These are phyloP conservation scores for Girardia tigrina DNA, from an alignment of 2,888 invertebrate species.

Conservation along the genomic window DNA sequence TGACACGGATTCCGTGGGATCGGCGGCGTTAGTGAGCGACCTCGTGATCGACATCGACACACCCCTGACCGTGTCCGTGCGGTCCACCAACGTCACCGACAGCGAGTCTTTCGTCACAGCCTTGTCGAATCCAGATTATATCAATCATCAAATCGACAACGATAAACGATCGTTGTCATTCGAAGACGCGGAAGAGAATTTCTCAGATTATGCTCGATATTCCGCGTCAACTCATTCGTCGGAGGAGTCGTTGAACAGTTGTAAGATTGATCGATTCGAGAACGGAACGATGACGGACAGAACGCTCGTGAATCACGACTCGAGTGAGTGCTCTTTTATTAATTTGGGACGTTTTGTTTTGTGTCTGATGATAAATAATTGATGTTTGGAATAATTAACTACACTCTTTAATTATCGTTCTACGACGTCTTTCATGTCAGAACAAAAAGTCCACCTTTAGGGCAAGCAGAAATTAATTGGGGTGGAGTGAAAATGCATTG, in stretches of 20 bases:
- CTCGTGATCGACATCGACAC: too few relatives aligned
- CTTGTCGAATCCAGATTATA: neutral
- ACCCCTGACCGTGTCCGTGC: neutral
- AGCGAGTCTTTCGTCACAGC: neutral
- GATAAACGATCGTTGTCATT: neutral
- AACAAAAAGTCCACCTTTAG: too few relatives aligned
- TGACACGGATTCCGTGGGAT: too few relatives aligned
- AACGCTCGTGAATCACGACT: neutral
- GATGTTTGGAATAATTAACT: too few relatives aligned
- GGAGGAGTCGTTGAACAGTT: neutral
- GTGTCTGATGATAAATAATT: too few relatives aligned
- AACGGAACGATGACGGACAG: neutral
- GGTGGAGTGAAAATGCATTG: too few relatives aligned
- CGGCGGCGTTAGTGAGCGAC: too few relatives aligned
- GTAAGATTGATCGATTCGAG: neutral
- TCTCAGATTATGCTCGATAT: neutral
- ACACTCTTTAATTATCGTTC: too few relatives aligned
- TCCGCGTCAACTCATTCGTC: neutral
- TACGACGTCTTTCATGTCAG: too few relatives aligned
- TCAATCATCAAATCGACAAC: neutral
- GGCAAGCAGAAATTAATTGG: too few relatives aligned
- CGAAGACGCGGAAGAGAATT: constrained; percentile 6
- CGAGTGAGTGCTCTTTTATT: neutral
- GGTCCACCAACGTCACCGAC: neutral
- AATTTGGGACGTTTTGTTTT: too few relatives aligned